These are phyloP conservation scores for Psilopsiagon aurifrons DNA, from an alignment of 2,113 vertebrate genomes.

Conservation along the genomic window DNA sequence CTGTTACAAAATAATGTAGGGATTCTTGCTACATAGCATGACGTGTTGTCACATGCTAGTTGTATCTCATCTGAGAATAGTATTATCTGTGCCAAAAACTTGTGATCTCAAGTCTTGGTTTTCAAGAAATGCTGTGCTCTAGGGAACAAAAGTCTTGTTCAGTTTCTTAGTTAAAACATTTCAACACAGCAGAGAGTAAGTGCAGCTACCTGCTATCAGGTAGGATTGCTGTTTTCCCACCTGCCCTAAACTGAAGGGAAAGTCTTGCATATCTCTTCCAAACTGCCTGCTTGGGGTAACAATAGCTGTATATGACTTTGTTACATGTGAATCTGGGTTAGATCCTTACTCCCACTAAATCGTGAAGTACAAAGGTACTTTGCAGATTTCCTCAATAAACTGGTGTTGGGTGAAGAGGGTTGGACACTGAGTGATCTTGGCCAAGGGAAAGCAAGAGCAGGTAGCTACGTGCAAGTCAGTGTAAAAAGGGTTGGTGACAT, in stretches of 20 bases:
- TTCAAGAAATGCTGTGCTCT: background rate
- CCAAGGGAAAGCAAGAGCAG: background rate
- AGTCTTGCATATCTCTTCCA: background rate
- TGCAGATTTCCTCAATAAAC: background rate
- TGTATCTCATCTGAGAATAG: background rate
- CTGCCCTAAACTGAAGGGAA: background rate
- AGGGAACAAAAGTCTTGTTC: background rate
- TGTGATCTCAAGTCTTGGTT: background rate
- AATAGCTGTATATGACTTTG: background rate
- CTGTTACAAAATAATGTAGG: background rate
- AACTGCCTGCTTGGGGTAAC: background rate
- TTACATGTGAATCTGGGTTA: background rate
- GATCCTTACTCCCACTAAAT: background rate
- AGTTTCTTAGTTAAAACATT: background rate
- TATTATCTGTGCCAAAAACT: background rate
- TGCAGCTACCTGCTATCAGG: background rate
- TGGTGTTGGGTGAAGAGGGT: background rate
- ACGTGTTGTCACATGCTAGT: background rate
- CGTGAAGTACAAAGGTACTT: background rate
- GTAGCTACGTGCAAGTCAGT: background rate
- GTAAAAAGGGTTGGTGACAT: background rate
- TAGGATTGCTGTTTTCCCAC: background rate
- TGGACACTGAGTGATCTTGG: background rate
- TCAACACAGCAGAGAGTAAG: background rate
- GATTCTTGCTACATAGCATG: background rate